A percentile compares a stretch with the other conserved stretches of the same genome.
Evolutionary conservation across 2,113 vertebrate genomes (phyloP).

Genomic region (Amia ocellicauda): DNA sequence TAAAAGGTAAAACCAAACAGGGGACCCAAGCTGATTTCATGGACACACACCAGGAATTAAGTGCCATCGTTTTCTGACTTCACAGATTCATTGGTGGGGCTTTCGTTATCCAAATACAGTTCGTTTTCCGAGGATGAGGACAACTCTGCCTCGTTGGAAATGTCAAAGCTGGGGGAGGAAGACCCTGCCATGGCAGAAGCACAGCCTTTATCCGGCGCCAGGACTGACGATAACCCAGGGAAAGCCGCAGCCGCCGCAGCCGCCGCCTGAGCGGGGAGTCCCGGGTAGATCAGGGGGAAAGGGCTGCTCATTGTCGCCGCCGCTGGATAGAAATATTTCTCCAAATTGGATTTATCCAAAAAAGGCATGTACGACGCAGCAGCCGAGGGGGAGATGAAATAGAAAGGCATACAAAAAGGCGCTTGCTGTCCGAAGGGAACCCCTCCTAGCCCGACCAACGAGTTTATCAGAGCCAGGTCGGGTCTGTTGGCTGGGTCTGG

Average conservation of each 20-base stretch:
- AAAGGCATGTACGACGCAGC: slow-evolving; percentile 84
- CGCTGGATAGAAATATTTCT: slow-evolving; percentile 80
- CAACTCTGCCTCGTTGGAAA: slow-evolving; percentile 34
- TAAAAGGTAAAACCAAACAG: too few relatives aligned
- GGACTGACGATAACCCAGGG: slow-evolving; percentile 61
- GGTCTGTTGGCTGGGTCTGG: slow-evolving; percentile 53
- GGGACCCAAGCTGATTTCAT: too few relatives aligned
- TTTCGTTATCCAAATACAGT: slow-evolving; percentile 47
- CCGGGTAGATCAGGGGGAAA: slow-evolving; percentile 79
- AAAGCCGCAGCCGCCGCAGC: slow-evolving; percentile 68
- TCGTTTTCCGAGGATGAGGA: slow-evolving; percentile 49
- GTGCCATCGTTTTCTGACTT: slow-evolving; percentile 41
- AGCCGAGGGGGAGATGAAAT: slow-evolving; percentile 85
- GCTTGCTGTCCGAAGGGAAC: slow-evolving; percentile 72
- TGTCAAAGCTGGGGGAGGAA: slow-evolving; percentile 41
- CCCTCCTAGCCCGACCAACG: slow-evolving; percentile 77
- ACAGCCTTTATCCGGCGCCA: slow-evolving; percentile 40
- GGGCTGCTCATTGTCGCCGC: slow-evolving; percentile 64
- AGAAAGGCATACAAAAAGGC: slow-evolving; percentile 86
- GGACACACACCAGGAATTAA: slow-evolving; percentile 23
- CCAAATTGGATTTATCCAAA: slow-evolving; percentile 79
- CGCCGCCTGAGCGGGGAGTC: slow-evolving; percentile 54
- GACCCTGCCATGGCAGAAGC: slow-evolving; percentile 48
- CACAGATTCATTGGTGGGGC: slow-evolving; percentile 41
- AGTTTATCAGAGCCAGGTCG: slow-evolving; percentile 75